A percentile compares a stretch with the other conserved stretches of the same genome.
These are phyloP conservation scores for Amphipyra berbera DNA, from an alignment of 2,888 invertebrate genomes.

Conservation along the genomic window DNA sequence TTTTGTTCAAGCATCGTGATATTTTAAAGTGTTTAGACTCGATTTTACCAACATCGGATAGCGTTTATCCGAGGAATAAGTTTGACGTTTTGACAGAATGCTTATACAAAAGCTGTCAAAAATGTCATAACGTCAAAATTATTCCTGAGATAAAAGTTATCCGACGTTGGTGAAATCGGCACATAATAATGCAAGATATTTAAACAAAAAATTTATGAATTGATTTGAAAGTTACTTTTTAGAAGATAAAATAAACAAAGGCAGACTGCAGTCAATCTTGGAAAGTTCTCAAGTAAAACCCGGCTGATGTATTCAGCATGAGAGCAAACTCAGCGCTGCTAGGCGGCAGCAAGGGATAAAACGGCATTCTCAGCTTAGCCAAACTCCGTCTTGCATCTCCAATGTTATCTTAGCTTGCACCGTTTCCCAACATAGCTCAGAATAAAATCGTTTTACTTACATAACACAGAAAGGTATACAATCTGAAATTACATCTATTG, in stretches of 20 bases:
- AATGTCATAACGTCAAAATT: too few species aligned
- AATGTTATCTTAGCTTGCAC: constrained; percentile 27
- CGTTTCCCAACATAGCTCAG: constrained; percentile 49
- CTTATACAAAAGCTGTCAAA: too few species aligned
- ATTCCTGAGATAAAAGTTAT: too few species aligned
- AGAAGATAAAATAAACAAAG: not conserved
- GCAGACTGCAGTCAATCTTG: constrained; percentile 11
- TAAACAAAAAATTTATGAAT: too few species aligned
- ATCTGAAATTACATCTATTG: constrained; percentile 38
- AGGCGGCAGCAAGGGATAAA: constrained; percentile 27
- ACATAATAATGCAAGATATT: too few species aligned
- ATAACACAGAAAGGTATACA: constrained; percentile 21
- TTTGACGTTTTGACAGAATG: too few species aligned
- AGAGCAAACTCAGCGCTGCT: constrained; percentile 4
- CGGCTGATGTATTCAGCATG: constrained; percentile 10
- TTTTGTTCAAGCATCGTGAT: not conserved
- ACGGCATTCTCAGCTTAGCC: constrained; percentile 36
- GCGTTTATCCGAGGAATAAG: too few species aligned
- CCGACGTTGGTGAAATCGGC: too few species aligned
- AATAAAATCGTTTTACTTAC: constrained; percentile 9
- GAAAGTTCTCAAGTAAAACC: constrained; percentile 15
- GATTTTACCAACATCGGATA: too few species aligned
- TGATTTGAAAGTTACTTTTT: too few species aligned
- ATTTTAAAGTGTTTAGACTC: too few species aligned
- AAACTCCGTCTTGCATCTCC: constrained; percentile 24